Evolutionary conservation across 2,888 invertebrate genomes (phyloP).

Genomic region (Drosophila flavopinicola): DNA sequence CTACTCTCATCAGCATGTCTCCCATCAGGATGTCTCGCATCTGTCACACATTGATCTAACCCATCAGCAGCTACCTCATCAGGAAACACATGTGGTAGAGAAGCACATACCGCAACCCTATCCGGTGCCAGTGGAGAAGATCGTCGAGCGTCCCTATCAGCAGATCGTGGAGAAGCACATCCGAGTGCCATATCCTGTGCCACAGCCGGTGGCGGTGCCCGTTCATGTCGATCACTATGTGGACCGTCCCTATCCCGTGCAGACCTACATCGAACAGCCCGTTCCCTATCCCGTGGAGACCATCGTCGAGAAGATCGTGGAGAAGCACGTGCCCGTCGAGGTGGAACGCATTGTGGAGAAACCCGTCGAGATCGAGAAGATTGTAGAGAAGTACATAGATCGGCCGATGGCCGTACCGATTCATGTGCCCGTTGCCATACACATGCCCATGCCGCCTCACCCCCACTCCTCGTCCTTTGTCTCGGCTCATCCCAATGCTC

Average conservation of each 20-base stretch:
- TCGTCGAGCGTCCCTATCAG: slow-evolving; percentile 85
- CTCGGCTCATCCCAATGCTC: slow-evolving; percentile 63
- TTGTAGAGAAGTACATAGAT: slow-evolving; percentile 82
- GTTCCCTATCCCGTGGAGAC: slow-evolving; percentile 84
- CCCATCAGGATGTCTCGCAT: background rate
- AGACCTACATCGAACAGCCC: slow-evolving; percentile 85
- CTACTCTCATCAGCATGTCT: background rate
- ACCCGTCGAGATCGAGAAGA: slow-evolving; percentile 85
- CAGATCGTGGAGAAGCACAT: slow-evolving; percentile 85
- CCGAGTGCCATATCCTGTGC: slow-evolving; percentile 85
- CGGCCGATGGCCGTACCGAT: slow-evolving; percentile 83
- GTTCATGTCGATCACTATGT: slow-evolving; percentile 85
- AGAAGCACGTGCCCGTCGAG: slow-evolving; percentile 85
- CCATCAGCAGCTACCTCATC: slow-evolving; percentile 6
- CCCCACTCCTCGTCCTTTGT: slow-evolving; percentile 29
- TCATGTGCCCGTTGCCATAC: slow-evolving; percentile 86
- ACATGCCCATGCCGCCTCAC: slow-evolving; percentile 84
- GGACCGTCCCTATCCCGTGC: slow-evolving; percentile 85
- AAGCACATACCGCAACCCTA: slow-evolving; percentile 84
- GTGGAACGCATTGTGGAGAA: slow-evolving; percentile 86
- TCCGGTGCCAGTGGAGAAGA: slow-evolving; percentile 79
- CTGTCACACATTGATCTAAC: background rate
- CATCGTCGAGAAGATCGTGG: slow-evolving; percentile 86
- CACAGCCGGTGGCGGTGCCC: slow-evolving; percentile 85
- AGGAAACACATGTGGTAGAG: slow-evolving; percentile 76